Percentiles rank a stretch among this genome's conserved stretches.
Conservation (phyloP, 2,888 invertebrate genomes). For the Ethmia dodecea region DNA sequence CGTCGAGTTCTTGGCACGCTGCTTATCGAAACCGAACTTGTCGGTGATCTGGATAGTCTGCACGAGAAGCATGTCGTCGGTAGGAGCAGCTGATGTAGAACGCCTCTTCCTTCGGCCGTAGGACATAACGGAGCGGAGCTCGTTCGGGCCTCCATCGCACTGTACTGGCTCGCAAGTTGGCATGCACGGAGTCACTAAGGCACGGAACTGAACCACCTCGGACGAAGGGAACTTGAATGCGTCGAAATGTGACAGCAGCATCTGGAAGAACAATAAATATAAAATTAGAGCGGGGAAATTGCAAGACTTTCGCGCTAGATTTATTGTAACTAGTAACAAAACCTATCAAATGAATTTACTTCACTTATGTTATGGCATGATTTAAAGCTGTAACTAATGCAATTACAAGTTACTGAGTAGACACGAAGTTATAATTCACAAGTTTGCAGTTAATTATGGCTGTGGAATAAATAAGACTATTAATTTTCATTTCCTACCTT, state of each 20-base stretch:
- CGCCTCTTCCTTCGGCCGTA: constrained; percentile 89
- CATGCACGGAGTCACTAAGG: constrained; percentile 96
- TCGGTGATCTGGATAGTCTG: constrained; percentile 95
- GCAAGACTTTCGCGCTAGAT: neutral
- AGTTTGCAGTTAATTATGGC: constrained; percentile 11
- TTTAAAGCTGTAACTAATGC: constrained; percentile 5
- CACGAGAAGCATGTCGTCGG: constrained; percentile 91
- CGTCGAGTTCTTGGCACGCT: constrained; percentile 79
- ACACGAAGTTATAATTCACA: constrained; percentile 8
- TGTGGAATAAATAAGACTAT: constrained; percentile 10
- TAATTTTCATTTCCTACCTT: constrained; percentile 77
- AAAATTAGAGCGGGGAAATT: no score
- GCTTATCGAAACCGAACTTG: constrained; percentile 91
- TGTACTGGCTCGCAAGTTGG: constrained; percentile 95
- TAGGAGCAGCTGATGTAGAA: constrained; percentile 75
- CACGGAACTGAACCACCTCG: constrained; percentile 96
- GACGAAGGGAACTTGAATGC: constrained; percentile 98
- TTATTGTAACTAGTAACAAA: neutral
- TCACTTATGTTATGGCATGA: constrained; percentile 2
- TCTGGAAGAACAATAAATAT: constrained; percentile 63
- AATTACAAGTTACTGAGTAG: constrained; percentile 3
- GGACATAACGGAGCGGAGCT: constrained; percentile 88
- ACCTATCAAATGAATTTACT: neutral
- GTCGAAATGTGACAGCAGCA: constrained; percentile 93
- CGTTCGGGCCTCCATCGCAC: constrained; percentile 91